Percentiles rank a stretch among this genome's conserved stretches.
Conservation (phyloP, 1,140 invertebrate species). For the Trinorchestia longiramus region DNA sequence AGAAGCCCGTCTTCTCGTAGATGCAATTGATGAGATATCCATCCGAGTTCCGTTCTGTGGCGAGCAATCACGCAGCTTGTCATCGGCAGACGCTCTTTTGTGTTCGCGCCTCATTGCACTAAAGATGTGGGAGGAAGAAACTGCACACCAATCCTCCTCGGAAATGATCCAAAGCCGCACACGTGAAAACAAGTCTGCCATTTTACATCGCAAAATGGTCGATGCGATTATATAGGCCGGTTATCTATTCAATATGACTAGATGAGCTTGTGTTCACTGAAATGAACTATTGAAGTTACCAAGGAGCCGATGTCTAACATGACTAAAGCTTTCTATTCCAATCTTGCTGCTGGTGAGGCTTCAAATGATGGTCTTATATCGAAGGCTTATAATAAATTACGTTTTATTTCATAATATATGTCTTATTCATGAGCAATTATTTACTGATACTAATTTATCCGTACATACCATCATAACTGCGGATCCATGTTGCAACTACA, state of each 20-base stretch:
- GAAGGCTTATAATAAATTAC: not conserved
- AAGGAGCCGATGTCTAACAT: not conserved
- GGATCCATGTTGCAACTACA: not conserved
- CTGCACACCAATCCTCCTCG: not conserved
- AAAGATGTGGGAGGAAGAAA: slow-evolving; percentile 36
- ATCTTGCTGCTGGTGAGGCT: not conserved
- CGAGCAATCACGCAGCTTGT: slow-evolving; percentile 43
- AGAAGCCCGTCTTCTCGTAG: not conserved
- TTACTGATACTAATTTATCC: not conserved
- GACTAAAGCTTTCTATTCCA: not conserved
- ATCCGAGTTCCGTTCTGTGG: not conserved
- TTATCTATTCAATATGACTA: not conserved
- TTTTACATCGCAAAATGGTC: not conserved
- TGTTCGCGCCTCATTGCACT: slow-evolving; percentile 49
- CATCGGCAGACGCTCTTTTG: slow-evolving; percentile 47
- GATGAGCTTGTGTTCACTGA: not conserved
- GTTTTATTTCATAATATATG: not conserved
- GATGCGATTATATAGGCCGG: not conserved
- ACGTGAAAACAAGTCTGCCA: not conserved
- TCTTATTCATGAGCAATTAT: not conserved
- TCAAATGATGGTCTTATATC: not conserved
- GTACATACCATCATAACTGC: not conserved
- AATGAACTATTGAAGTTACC: not conserved
- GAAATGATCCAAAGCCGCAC: not conserved
- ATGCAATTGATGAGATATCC: slow-evolving; percentile 13